Evolutionary conservation across 2,888 invertebrate genomes (phyloP).

Genomic region (Leucophora obtusa): DNA sequence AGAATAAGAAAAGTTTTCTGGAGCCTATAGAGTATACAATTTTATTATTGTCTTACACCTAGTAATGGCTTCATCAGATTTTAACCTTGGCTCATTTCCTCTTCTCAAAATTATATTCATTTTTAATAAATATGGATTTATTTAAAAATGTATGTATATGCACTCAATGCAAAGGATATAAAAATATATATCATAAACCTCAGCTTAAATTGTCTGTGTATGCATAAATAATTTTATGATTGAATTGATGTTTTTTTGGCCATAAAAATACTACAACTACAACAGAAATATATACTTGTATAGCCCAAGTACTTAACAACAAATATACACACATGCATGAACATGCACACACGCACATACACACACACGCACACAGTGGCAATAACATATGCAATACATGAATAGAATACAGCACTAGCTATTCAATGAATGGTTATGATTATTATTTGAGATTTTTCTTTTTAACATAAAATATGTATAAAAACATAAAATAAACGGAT

Average conservation of each 20-base stretch:
- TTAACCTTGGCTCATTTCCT: slow-evolving; percentile 10
- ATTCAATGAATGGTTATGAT: slow-evolving; percentile 34
- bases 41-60: background rate
- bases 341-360: background rate
- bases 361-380: background rate
- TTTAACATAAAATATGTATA: slow-evolving; percentile 52
- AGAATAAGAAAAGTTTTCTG: background rate
- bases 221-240: slow-evolving; percentile 63
- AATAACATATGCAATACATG: slow-evolving; percentile 9
- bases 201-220: slow-evolving; percentile 56
- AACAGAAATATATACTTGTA: background rate
- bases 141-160: background rate
- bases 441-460: slow-evolving; percentile 45
- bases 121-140: slow-evolving; percentile 48
- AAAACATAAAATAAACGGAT: slow-evolving; percentile 45
- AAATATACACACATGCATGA: background rate
- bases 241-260: slow-evolving; percentile 57
- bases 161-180: slow-evolving; percentile 4
- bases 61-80: slow-evolving; percentile 2
- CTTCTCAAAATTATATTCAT: slow-evolving; percentile 8
- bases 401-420: slow-evolving; percentile 11
- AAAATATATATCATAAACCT: slow-evolving; percentile 29
- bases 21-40: background rate
- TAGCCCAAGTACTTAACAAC: slow-evolving; percentile 17
- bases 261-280: slow-evolving; percentile 51